phyloP scores from a whole-genome alignment of 1,140 invertebrate species.

The Pectinophora gossypiella region DNA sequence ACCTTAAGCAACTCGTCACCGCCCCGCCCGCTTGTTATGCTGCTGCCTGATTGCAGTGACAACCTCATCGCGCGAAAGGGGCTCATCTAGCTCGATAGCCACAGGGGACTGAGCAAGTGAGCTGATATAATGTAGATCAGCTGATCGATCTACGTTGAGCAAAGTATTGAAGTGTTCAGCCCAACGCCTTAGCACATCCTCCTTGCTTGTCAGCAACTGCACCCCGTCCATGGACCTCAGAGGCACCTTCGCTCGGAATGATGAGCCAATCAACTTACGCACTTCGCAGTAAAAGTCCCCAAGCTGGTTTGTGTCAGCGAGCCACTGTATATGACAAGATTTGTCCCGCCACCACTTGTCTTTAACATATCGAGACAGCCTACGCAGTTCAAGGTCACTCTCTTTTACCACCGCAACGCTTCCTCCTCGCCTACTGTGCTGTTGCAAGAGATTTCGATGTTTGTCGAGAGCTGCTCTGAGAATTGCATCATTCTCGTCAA shows the following conservation, averaged over 20 bases:
- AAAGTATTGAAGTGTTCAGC: slow-evolving; percentile 9
- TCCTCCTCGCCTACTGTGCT: background rate
- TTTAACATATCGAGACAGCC: slow-evolving; percentile 14
- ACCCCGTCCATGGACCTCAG: slow-evolving; percentile 1
- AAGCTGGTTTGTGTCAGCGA: slow-evolving; percentile 26
- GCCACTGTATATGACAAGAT: slow-evolving; percentile 17
- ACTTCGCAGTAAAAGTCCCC: slow-evolving; percentile 20
- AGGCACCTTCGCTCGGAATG: slow-evolving; percentile 1
- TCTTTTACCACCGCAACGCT: slow-evolving; percentile 8
- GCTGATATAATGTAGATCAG: slow-evolving; percentile 4
- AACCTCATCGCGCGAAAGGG: slow-evolving; percentile 1
- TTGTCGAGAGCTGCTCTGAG: slow-evolving; percentile 11
- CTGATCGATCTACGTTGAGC: slow-evolving; percentile 10
- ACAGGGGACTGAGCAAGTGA: background rate
- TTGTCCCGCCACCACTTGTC: slow-evolving; percentile 26
- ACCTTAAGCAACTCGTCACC: background rate
- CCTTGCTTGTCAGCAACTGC: slow-evolving; percentile 4
- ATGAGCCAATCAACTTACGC: slow-evolving; percentile 9
- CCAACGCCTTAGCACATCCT: slow-evolving; percentile 11
- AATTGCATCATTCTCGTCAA: slow-evolving; percentile 21
- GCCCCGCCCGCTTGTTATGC: slow-evolving; percentile 5
- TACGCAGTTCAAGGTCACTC: slow-evolving; percentile 14
- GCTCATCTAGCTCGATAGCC: background rate
- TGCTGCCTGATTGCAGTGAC: slow-evolving; percentile 6
- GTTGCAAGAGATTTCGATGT: slow-evolving; percentile 11